These are phyloP conservation scores for Bungarus multicinctus DNA, from an alignment of 2,113 vertebrate genomes.

Conservation along the genomic window DNA sequence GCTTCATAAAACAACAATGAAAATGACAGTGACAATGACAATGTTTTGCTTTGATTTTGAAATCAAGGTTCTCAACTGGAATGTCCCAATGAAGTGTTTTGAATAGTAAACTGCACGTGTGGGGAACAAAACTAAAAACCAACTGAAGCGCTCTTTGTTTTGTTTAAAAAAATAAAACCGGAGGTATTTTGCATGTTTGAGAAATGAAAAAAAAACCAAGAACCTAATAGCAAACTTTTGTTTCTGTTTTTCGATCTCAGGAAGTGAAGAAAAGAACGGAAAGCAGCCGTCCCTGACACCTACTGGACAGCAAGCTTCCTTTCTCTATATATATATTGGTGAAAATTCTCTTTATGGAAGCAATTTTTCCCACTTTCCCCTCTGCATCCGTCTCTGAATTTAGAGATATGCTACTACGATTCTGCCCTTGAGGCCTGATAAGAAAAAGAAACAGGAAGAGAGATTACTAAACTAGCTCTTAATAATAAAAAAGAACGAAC, in stretches of 20 bases:
- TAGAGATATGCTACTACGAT: not conserved
- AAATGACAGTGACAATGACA: no score
- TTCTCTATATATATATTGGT: not conserved
- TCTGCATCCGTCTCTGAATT: not conserved
- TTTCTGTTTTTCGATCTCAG: not conserved
- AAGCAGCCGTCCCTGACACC: not conserved
- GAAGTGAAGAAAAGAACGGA: not conserved
- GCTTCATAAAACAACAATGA: no score
- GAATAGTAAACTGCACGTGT: not conserved
- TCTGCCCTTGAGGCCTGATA: not conserved
- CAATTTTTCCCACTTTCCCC: not conserved
- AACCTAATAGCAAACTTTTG: not conserved
- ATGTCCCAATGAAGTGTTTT: not conserved
- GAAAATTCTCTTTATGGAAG: not conserved
- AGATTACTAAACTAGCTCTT: not conserved
- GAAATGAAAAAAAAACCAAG: not conserved
- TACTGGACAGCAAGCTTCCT: not conserved
- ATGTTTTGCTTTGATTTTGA: not conserved
- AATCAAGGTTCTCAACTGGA: not conserved
- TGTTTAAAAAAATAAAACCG: not conserved
- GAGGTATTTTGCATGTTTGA: not conserved
- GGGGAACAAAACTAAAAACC: not conserved
- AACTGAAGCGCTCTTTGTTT: not conserved
- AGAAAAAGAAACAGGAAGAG: not conserved
- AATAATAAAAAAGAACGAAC: not conserved